These are phyloP conservation scores for Phylloscopus collybita DNA, from an alignment of 2,797 vertebrate genomes.

Conservation along the genomic window DNA sequence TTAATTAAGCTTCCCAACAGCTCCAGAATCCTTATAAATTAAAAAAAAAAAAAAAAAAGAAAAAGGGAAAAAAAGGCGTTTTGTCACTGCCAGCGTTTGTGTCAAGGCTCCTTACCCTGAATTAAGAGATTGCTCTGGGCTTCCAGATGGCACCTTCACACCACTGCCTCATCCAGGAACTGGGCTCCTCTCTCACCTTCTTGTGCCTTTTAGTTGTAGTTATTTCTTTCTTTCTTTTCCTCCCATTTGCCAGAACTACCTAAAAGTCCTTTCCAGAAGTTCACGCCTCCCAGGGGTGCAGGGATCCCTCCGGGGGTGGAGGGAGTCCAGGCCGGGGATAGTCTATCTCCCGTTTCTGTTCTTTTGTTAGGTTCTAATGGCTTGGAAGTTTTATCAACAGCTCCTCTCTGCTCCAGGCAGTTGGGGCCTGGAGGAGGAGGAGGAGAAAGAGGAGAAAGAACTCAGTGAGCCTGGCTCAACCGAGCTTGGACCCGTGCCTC, in stretches of 20 bases:
- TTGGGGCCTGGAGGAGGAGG: background rate
- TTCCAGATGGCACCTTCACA: background rate
- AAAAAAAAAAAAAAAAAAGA: background rate
- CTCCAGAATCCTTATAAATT: background rate
- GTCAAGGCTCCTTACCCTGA: background rate
- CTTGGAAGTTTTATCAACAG: slow-evolving; percentile 62
- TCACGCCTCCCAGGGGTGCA: background rate
- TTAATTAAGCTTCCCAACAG: slow-evolving; percentile 37
- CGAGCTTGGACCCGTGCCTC: background rate
- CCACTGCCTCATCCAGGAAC: accelerated
- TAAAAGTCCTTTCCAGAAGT: background rate
- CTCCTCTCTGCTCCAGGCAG: background rate
- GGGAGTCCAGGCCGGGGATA: background rate
- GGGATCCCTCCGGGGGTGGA: background rate
- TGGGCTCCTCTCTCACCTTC: background rate
- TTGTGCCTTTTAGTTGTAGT: background rate
- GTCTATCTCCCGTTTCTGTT: slow-evolving; percentile 11
- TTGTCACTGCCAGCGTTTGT: background rate
- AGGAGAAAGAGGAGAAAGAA: background rate
- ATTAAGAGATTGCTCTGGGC: background rate
- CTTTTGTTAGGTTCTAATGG: background rate
- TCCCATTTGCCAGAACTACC: background rate
- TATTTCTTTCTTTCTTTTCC: accelerated
- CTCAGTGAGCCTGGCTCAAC: background rate
- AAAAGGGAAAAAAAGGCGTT: accelerated